These are phyloP conservation scores for Trichonephila clavipes DNA, from an alignment of 1,140 invertebrate species.

Conservation along the genomic window DNA sequence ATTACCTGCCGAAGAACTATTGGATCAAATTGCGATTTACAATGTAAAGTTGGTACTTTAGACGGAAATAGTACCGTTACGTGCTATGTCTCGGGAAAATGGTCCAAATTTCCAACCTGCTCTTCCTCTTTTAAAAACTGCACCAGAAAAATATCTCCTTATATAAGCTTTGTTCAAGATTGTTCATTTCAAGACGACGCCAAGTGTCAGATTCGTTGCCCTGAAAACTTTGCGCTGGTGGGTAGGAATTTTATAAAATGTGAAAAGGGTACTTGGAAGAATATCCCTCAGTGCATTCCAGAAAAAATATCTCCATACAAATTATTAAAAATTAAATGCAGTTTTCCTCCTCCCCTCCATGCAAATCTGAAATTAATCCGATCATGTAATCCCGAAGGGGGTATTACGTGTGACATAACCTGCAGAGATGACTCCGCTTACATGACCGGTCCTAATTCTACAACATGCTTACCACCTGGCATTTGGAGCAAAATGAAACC, in stretches of 20 bases:
- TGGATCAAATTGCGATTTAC: not conserved
- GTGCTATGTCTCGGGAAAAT: not conserved
- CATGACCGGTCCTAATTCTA: conserved; percentile 7
- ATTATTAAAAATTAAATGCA: not conserved
- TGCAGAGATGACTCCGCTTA: not conserved
- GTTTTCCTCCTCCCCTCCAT: not conserved
- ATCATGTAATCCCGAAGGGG: not conserved
- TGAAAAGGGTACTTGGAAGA: not conserved
- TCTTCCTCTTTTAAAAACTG: not conserved
- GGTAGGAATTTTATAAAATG: conserved; percentile 5
- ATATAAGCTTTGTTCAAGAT: not conserved
- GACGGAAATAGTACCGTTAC: not conserved
- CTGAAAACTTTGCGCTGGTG: not conserved
- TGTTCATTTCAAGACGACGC: not conserved
- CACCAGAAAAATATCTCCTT: not conserved
- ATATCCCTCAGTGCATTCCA: not conserved
- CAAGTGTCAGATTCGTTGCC: conserved; percentile 47
- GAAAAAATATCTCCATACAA: not conserved
- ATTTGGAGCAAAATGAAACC: not conserved
- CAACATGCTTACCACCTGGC: conserved; percentile 13
- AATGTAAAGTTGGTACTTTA: not conserved
- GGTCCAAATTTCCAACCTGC: not conserved
- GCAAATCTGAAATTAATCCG: not conserved
- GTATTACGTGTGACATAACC: not conserved
- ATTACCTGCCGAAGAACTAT: not conserved